A percentile compares a stretch with the other conserved stretches of the same genome.
phyloP scores from a whole-genome alignment of 2,113 vertebrate genomes.

The Prolemur simus region DNA sequence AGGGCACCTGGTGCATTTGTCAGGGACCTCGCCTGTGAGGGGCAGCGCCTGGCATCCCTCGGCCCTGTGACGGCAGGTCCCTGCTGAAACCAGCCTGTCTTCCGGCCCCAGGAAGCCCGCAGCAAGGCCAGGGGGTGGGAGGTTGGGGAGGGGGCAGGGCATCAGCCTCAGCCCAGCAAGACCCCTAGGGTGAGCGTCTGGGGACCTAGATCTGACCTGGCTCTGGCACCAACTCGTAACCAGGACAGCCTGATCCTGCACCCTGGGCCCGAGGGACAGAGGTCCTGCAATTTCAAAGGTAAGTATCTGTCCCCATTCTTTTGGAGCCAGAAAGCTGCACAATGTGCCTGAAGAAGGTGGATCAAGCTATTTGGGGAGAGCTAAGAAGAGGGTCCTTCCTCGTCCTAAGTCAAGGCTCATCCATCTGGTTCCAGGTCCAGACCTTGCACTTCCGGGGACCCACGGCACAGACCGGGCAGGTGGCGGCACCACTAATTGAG shows the following conservation, averaged over 20 bases:
- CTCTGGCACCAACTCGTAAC: not conserved
- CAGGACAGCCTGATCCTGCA: not conserved
- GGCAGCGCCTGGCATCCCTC: not conserved
- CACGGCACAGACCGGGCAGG: not conserved
- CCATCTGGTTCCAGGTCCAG: not conserved
- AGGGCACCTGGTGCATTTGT: not conserved
- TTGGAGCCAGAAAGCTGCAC: not conserved
- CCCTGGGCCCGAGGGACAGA: not conserved
- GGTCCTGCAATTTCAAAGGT: not conserved
- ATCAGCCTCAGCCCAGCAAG: not conserved
- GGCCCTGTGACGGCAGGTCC: not conserved
- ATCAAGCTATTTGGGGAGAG: accelerated
- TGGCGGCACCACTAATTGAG: not conserved
- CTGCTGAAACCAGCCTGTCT: not conserved
- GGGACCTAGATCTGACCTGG: not conserved
- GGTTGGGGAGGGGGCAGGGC: not conserved
- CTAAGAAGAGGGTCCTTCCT: not conserved
- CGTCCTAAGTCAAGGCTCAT: no score
- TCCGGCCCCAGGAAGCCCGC: not conserved
- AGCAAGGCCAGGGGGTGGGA: accelerated
- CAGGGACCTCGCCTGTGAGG: not conserved
- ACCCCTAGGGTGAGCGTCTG: not conserved
- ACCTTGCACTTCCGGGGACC: not conserved
- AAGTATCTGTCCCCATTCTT: not conserved
- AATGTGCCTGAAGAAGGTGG: no score